phyloP scores from a whole-genome alignment of 2,888 invertebrate species.

The Mythimna lalbum region DNA sequence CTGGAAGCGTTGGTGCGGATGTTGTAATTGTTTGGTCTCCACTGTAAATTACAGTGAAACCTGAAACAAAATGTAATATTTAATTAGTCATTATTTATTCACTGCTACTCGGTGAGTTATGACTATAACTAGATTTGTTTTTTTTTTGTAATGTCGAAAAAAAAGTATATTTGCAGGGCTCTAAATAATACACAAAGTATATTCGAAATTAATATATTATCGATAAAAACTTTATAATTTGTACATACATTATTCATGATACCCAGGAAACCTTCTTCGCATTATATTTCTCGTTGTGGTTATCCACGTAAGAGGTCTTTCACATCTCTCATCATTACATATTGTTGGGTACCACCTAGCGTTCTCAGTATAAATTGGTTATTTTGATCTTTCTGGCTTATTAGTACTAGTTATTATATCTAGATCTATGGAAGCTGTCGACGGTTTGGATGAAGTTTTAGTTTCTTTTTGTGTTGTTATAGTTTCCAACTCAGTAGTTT shows the following conservation, averaged over 20 bases:
- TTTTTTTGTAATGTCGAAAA: not conserved
- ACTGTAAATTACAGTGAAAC: conserved; percentile 4
- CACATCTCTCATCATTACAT: conserved; percentile 37
- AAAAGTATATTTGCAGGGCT: not conserved
- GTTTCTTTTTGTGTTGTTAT: not conserved
- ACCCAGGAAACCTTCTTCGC: conserved; percentile 24
- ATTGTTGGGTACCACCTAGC: conserved; percentile 43
- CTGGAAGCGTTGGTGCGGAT: not conserved
- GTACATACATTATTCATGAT: conserved; percentile 47
- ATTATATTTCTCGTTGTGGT: conserved; percentile 22
- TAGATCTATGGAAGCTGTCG: not conserved
- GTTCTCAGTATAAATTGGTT: not conserved
- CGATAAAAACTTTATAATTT: not conserved
- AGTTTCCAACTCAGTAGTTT: conserved; percentile 1
- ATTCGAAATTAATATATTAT: conserved; percentile 30
- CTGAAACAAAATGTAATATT: conserved; percentile 23
- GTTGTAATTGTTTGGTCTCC: not conserved
- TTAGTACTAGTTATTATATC: conserved; percentile 1
- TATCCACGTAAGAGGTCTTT: conserved; percentile 49
- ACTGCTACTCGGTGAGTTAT: not conserved
- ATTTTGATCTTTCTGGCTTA: conserved; percentile 1
- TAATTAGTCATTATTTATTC: not conserved
- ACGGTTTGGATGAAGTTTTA: not conserved
- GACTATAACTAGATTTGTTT: no score
- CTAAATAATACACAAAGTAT: conserved; percentile 29